A percentile compares a stretch with the other conserved stretches of the same genome.
Evolutionary conservation across 2,888 invertebrate species (phyloP).

Genomic region (Onthophagus sagittarius): DNA sequence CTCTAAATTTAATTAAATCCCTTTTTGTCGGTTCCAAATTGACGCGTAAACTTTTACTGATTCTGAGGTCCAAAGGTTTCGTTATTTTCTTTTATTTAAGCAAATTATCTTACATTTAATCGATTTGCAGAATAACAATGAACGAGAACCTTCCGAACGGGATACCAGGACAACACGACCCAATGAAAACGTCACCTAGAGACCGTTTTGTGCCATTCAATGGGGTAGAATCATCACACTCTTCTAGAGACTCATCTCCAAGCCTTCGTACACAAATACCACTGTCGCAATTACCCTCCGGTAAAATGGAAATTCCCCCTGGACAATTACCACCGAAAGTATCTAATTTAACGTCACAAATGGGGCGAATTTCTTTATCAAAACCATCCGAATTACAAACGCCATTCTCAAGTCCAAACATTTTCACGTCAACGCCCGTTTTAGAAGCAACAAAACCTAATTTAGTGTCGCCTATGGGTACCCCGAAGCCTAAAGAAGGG

Average conservation of each 20-base stretch:
- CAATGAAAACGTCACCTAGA: slow-evolving; percentile 20
- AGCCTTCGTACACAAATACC: slow-evolving; percentile 34
- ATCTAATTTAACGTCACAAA: not conserved
- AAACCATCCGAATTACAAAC: slow-evolving; percentile 24
- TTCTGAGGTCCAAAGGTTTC: not conserved
- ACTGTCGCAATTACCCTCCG: slow-evolving; percentile 37
- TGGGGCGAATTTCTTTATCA: slow-evolving; percentile 21
- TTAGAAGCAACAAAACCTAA: slow-evolving; percentile 3
- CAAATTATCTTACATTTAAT: not conserved
- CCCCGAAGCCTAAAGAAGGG: not conserved
- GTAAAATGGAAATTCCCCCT: slow-evolving; percentile 35
- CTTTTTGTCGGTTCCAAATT: not conserved
- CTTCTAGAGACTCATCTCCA: slow-evolving; percentile 46
- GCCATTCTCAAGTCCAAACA: slow-evolving; percentile 34
- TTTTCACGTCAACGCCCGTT: slow-evolving; percentile 38
- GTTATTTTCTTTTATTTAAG: not conserved
- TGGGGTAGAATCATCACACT: slow-evolving; percentile 44
- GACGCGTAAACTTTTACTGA: not conserved
- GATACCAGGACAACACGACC: slow-evolving; percentile 34
- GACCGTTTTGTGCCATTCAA: slow-evolving; percentile 36
- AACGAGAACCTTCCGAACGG: slow-evolving; percentile 38
- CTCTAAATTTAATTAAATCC: not conserved
- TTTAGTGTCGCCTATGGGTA: not conserved
- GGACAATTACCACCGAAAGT: slow-evolving; percentile 38
- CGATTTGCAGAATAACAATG: slow-evolving; percentile 20